A percentile compares a stretch with the other conserved stretches of the same genome.
Evolutionary conservation across 2,797 vertebrate species (phyloP).

Genomic region (Peromyscus attwateri): DNA sequence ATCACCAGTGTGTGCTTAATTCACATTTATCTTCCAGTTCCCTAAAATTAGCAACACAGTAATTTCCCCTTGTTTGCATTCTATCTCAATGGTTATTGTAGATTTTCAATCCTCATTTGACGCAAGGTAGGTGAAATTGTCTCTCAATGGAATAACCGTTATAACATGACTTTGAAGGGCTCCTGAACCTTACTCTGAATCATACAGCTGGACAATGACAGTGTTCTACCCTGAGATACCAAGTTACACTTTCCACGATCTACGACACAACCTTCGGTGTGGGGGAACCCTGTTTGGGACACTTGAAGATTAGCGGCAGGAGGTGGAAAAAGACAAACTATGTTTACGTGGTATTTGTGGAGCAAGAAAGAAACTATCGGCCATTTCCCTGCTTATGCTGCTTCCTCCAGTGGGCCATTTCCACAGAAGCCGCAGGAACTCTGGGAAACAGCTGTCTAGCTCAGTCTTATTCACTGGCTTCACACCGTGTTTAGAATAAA

Average conservation of each 20-base stretch:
- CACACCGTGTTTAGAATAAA: background rate
- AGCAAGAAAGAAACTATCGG: background rate
- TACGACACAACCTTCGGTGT: background rate
- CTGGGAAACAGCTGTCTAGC: background rate
- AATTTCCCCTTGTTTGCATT: constrained; percentile 25
- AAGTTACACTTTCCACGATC: background rate
- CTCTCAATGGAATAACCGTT: constrained; percentile 7
- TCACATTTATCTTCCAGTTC: background rate
- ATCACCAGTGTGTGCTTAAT: background rate
- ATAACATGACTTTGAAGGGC: background rate
- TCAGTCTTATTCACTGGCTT: background rate
- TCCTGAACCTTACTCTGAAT: background rate
- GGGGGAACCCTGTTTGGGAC: background rate
- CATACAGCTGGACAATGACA: background rate
- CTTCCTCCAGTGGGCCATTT: background rate
- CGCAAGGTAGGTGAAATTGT: background rate
- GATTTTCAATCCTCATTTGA: background rate
- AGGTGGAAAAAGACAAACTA: background rate
- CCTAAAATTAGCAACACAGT: background rate
- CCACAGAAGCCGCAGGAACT: background rate
- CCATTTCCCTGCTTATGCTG: background rate
- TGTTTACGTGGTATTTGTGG: background rate
- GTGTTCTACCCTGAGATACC: background rate
- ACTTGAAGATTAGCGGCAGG: background rate
- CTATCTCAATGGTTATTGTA: background rate